Evolutionary conservation across 1,140 invertebrate species (phyloP).

Genomic region (Tetragonula clypearis): DNA sequence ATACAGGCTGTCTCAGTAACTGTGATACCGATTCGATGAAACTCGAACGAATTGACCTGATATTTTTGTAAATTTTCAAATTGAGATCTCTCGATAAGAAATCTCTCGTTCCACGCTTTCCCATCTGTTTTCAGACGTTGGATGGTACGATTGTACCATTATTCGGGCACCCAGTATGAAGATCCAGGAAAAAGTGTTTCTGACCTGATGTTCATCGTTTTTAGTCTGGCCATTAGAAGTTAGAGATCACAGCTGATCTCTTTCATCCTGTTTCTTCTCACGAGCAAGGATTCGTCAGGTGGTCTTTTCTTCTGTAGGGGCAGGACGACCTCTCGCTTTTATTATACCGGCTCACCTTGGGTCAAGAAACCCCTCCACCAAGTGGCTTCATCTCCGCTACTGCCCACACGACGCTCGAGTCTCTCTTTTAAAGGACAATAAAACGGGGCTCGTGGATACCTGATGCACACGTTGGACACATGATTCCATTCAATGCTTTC

Average conservation of each 20-base stretch:
- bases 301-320: neutral
- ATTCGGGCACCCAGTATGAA: no score
- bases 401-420: conserved; percentile 30
- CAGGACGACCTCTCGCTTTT: conserved; percentile 44
- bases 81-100: no score
- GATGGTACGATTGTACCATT: no score
- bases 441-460: conserved; percentile 7
- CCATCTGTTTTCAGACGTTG: no score
- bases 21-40: no score
- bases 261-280: neutral
- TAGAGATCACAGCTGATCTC: neutral
- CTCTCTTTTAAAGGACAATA: conserved; percentile 39
- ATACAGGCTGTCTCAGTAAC: neutral
- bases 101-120: no score
- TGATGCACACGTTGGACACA: neutral
- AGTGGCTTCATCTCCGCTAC: conserved; percentile 27
- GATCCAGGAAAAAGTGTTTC: neutral
- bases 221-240: neutral
- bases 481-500: neutral
- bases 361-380: neutral
- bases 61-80: no score
- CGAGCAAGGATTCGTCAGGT: neutral
- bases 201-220: neutral
- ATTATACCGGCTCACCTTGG: conserved; percentile 63
- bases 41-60: no score